These are phyloP conservation scores for Ptiloglossa arizonensis DNA, from an alignment of 1,140 invertebrate species.

Conservation along the genomic window DNA sequence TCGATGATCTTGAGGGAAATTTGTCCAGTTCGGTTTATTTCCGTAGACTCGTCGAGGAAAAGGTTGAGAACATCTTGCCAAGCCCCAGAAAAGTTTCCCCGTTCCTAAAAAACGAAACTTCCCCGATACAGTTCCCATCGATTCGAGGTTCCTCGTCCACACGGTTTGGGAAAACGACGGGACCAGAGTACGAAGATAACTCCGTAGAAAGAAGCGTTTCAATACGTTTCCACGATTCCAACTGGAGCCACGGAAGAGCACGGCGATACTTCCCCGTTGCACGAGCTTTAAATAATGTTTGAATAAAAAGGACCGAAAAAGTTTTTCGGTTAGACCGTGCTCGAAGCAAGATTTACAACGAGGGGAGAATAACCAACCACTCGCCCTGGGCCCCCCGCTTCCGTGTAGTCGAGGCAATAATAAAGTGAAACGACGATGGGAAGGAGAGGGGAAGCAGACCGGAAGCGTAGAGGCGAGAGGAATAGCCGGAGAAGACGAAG, in stretches of 20 bases:
- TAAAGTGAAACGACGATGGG: conserved; percentile 27
- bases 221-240: neutral
- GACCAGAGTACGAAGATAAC: neutral
- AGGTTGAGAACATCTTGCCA: no score
- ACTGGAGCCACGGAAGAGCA: neutral
- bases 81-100: no score
- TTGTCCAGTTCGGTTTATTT: no score
- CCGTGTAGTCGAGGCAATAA: conserved; percentile 30
- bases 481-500: conserved; percentile 12
- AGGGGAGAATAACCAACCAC: conserved; percentile 18
- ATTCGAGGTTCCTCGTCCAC: neutral
- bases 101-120: neutral
- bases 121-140: neutral
- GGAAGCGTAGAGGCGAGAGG: conserved; percentile 21
- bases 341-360: conserved; percentile 40
- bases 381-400: no score
- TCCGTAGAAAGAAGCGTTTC: neutral
- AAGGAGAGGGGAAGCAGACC: neutral
- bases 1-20: no score
- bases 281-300: conserved; percentile 36
- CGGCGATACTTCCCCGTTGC: neutral
- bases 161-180: neutral
- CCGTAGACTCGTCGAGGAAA: no score
- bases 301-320: conserved; percentile 38
- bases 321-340: conserved; percentile 36